These are phyloP conservation scores for Petrosia ficiformis DNA, from an alignment of 37 sponge, comb jelly and placozoan species.

Conservation along the genomic window DNA sequence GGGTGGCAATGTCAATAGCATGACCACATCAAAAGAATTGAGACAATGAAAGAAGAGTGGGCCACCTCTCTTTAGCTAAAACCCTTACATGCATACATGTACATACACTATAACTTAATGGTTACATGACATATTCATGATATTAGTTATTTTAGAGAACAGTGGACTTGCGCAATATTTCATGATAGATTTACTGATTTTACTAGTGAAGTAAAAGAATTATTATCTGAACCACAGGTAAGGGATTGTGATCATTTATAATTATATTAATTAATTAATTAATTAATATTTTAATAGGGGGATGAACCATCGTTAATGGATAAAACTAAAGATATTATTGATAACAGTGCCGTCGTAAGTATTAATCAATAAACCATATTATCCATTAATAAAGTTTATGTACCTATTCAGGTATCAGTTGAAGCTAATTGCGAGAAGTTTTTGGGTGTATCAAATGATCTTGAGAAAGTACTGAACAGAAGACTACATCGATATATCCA, in stretches of 20 bases:
- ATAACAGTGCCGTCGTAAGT: conserved; percentile 4
- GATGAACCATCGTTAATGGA: conserved; percentile 6
- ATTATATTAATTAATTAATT: not conserved
- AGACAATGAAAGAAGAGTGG: too few relatives aligned
- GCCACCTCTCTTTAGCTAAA: too few relatives aligned
- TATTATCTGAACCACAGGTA: conserved; percentile 4
- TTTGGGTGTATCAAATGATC: too few relatives aligned
- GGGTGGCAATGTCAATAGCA: too few relatives aligned
- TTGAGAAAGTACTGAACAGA: conserved; percentile 26
- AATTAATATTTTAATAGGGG: not conserved
- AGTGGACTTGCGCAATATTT: conserved; percentile 85
- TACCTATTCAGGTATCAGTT: conserved; percentile 17
- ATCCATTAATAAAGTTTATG: not conserved
- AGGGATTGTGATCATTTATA: not conserved
- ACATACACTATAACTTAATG: too few relatives aligned
- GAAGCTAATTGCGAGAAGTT: too few relatives aligned
- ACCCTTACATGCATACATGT: too few relatives aligned
- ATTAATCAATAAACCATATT: not conserved
- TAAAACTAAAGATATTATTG: not conserved
- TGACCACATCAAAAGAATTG: too few relatives aligned
- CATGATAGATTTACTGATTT: conserved; percentile 93
- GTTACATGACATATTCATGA: not conserved
- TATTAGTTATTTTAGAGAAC: conserved; percentile 74
- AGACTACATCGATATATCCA: conserved; percentile 57
- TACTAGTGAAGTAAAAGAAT: conserved; percentile 73